A percentile compares a stretch with the other conserved stretches of the same genome.
phyloP scores from a whole-genome alignment of 2,113 vertebrate genomes.

The Centropristis striata region DNA sequence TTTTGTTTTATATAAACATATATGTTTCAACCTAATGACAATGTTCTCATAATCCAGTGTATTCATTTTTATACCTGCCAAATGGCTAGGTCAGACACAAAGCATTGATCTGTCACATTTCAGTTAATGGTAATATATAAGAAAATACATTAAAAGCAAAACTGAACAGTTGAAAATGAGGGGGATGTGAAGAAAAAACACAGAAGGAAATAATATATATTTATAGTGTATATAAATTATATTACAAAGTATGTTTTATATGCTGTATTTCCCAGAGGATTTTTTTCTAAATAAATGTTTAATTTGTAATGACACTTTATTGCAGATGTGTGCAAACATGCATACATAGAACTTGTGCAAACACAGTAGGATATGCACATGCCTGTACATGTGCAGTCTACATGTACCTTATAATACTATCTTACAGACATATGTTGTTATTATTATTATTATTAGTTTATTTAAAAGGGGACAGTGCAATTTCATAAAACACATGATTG shows the following conservation, averaged over 20 bases:
- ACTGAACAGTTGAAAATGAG: background rate
- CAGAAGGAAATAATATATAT: background rate
- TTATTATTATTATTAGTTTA: too few species aligned
- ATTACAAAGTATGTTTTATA: background rate
- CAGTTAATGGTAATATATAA: background rate
- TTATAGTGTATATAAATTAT: too few species aligned
- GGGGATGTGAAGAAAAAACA: background rate
- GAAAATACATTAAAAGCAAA: background rate
- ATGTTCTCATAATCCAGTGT: background rate
- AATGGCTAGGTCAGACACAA: constrained; percentile 4
- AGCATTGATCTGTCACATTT: background rate
- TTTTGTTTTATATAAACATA: too few species aligned
- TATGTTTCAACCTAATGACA: background rate
- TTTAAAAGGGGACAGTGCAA: too few species aligned
- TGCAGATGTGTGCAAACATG: background rate
- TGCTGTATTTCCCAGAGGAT: background rate
- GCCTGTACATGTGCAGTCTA: background rate
- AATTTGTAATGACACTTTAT: too few species aligned
- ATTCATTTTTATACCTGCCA: too few species aligned
- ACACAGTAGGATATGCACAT: background rate
- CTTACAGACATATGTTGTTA: background rate
- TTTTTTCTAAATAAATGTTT: too few species aligned
- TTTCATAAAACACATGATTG: too few species aligned
- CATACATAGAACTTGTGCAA: background rate
- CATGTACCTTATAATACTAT: background rate